Conservation (phyloP, 2,888 invertebrate genomes). For the Drosophila vallismaia region DNA sequence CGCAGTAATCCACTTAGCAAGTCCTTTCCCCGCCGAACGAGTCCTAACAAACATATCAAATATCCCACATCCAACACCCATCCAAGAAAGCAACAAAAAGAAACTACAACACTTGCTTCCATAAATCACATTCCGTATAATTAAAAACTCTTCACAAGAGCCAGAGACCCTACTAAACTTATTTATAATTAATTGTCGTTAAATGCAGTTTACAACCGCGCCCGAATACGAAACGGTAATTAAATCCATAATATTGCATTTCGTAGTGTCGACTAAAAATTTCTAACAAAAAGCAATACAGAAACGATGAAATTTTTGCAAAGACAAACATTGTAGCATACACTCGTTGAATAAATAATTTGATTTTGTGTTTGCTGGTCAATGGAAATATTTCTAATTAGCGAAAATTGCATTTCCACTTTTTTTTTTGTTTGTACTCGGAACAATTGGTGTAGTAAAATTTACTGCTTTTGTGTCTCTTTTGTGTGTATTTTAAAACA, state of each 20-base stretch:
- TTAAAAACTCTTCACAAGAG: constrained; percentile 19
- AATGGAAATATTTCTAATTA: constrained; percentile 71
- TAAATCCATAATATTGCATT: constrained; percentile 56
- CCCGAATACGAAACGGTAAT: constrained; percentile 84
- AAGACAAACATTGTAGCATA: constrained; percentile 40
- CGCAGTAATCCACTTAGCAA: not conserved
- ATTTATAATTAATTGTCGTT: constrained; percentile 74
- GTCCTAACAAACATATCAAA: constrained; percentile 4
- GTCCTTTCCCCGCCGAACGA: constrained; percentile 13
- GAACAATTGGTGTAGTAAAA: constrained; percentile 44
- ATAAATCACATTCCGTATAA: constrained; percentile 12
- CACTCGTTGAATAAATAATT: constrained; percentile 56
- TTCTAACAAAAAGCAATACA: constrained; percentile 19
- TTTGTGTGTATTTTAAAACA: constrained; percentile 21
- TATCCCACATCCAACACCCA: not conserved
- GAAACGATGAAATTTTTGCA: constrained; percentile 8
- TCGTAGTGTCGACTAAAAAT: constrained; percentile 29
- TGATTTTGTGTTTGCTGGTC: constrained; percentile 59
- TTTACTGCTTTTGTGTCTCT: constrained; percentile 37
- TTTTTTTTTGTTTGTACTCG: constrained; percentile 24
- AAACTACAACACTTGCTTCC: constrained; percentile 31
- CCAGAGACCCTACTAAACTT: constrained; percentile 66
- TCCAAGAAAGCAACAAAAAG: constrained; percentile 2
- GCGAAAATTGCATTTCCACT: constrained; percentile 63
- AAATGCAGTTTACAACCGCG: constrained; percentile 83